These are phyloP conservation scores for Thalassarche chlororhynchos DNA, from an alignment of 2,113 vertebrate genomes.

Conservation along the genomic window DNA sequence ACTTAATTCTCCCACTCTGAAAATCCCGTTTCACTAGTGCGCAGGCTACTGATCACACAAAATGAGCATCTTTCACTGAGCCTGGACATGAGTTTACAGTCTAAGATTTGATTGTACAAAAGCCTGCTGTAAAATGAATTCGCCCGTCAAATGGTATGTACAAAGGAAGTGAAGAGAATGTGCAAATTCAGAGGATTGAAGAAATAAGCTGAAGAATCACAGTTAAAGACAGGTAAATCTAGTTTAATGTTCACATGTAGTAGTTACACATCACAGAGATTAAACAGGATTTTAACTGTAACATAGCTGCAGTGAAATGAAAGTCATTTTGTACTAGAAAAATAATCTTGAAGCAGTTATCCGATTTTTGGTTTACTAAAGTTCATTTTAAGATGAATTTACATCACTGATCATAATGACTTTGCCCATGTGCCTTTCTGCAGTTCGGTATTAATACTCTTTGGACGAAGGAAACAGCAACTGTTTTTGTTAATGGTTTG, in stretches of 20 bases:
- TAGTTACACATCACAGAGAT: constrained; percentile 82
- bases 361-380: constrained; percentile 80
- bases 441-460: constrained; percentile 71
- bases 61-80: constrained; percentile 38
- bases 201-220: constrained; percentile 79
- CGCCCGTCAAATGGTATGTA: accelerated
- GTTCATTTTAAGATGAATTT: constrained; percentile 71
- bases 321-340: constrained; percentile 78
- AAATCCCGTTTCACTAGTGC: constrained; percentile 63
- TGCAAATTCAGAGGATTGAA: constrained; percentile 48
- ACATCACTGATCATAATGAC: constrained; percentile 69
- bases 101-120: background rate
- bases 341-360: constrained; percentile 78
- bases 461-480: constrained; percentile 79
- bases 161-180: background rate
- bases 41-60: constrained; percentile 55
- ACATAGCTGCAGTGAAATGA: constrained; percentile 74
- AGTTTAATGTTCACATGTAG: constrained; percentile 85
- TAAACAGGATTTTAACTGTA: constrained; percentile 77
- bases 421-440: constrained; percentile 54
- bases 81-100: background rate
- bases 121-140: background rate
- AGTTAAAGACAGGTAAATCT: constrained; percentile 78
- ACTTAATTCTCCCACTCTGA: constrained; percentile 75
- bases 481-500: constrained; percentile 72